Evolutionary conservation across 2,797 vertebrate species (phyloP).

Genomic region (Ctenosaura bakeri): DNA sequence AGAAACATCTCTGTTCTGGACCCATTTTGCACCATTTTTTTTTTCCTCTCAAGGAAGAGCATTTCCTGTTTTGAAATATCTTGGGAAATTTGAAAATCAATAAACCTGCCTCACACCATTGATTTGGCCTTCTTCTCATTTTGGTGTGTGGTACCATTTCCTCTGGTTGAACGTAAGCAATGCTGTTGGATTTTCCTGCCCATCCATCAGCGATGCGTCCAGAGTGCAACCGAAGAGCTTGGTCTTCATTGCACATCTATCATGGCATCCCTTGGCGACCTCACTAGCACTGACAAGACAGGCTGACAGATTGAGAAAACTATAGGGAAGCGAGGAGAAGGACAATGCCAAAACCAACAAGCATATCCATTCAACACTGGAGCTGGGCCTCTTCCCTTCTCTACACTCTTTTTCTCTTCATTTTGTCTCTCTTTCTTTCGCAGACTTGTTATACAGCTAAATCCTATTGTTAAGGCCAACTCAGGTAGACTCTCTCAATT

Average conservation of each 20-base stretch:
- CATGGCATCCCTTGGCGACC: not conserved
- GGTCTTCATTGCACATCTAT: accelerated
- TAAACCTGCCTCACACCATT: slow-evolving; percentile 1
- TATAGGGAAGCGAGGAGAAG: not conserved
- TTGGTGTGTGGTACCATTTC: not conserved
- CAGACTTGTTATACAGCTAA: not conserved
- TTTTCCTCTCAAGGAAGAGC: not conserved
- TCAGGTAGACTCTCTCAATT: too few relatives aligned
- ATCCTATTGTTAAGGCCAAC: too few relatives aligned
- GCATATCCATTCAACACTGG: not conserved
- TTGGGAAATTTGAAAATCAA: slow-evolving; percentile 19
- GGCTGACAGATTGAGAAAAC: slow-evolving; percentile 7
- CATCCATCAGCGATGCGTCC: slow-evolving; percentile 4
- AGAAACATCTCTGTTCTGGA: not conserved
- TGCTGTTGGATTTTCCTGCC: slow-evolving; percentile 5
- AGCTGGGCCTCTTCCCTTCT: not conserved
- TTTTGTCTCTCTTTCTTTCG: not conserved
- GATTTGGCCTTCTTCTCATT: slow-evolving; percentile 1
- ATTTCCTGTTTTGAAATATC: not conserved
- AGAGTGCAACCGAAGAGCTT: not conserved
- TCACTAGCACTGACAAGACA: not conserved
- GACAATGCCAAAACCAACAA: not conserved
- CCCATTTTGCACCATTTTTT: slow-evolving; percentile 1
- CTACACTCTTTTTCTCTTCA: not conserved
- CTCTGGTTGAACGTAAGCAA: slow-evolving; percentile 53